Conservation (phyloP, 1,140 invertebrate species). For the Cydia strobilella region DNA sequence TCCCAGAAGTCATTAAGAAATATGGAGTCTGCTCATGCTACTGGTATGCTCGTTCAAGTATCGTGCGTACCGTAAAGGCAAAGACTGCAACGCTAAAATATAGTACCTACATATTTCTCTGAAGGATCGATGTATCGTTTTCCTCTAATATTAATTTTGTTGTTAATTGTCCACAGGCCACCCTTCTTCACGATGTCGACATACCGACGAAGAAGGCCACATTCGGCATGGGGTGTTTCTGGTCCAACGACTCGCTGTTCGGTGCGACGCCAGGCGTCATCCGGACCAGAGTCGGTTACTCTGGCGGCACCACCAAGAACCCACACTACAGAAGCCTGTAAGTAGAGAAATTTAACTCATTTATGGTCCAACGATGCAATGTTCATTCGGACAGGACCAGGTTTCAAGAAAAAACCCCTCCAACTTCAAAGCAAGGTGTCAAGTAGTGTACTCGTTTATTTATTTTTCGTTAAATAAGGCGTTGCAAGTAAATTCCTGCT, state of each 20-base stretch:
- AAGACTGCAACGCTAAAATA: too few relatives aligned
- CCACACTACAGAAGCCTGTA: slow-evolving; percentile 95
- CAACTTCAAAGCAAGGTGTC: too few relatives aligned
- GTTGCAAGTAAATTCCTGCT: too few relatives aligned
- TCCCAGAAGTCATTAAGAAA: neutral
- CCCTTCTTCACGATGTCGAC: slow-evolving; percentile 74
- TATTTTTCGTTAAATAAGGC: too few relatives aligned
- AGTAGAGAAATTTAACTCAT: slow-evolving; percentile 59
- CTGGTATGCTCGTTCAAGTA: neutral
- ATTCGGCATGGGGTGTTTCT: slow-evolving; percentile 98
- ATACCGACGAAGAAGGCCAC: slow-evolving; percentile 85
- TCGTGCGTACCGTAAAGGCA: neutral
- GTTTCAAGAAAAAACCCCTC: too few relatives aligned
- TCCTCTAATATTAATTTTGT: too few relatives aligned
- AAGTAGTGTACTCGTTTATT: too few relatives aligned
- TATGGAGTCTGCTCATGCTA: neutral
- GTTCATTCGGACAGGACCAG: too few relatives aligned
- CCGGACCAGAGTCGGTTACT: slow-evolving; percentile 96
- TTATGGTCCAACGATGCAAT: too few relatives aligned
- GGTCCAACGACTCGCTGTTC: slow-evolving; percentile 96
- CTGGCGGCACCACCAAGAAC: slow-evolving; percentile 89
- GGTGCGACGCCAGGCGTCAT: slow-evolving; percentile 92
- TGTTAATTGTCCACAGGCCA: slow-evolving; percentile 48
- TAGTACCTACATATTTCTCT: neutral
- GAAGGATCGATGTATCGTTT: neutral